Percentiles rank a stretch among this genome's conserved stretches.
phyloP scores from a whole-genome alignment of 2,888 invertebrate species.

The Drosophila stalkeri region DNA sequence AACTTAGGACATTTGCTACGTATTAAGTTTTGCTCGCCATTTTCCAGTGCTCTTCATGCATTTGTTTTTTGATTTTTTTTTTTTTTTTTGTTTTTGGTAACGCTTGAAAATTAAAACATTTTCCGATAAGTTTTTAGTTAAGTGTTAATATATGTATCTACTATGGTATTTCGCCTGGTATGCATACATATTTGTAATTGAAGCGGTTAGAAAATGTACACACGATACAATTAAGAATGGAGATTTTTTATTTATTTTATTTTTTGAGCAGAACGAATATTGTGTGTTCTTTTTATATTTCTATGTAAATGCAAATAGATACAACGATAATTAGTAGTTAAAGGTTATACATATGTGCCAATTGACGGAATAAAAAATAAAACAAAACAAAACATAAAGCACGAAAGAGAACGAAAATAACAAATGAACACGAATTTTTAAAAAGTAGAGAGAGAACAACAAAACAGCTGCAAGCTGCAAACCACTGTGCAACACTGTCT shows the following conservation, averaged over 20 bases:
- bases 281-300: constrained; percentile 36
- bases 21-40: constrained; percentile 63
- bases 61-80: constrained; percentile 54
- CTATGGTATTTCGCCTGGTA: constrained; percentile 62
- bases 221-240: constrained; percentile 62
- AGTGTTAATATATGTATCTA: constrained; percentile 46
- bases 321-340: constrained; percentile 74
- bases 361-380: constrained; percentile 66
- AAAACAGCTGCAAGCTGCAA: constrained; percentile 52
- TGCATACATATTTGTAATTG: constrained; percentile 56
- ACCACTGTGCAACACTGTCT: constrained; percentile 24
- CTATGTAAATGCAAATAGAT: constrained; percentile 71
- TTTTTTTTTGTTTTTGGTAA: constrained; percentile 38
- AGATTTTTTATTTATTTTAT: constrained; percentile 23
- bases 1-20: constrained; percentile 72
- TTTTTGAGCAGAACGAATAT: constrained; percentile 43
- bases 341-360: constrained; percentile 62
- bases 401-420: constrained; percentile 65
- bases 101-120: constrained; percentile 46
- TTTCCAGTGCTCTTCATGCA: constrained; percentile 82
- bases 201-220: constrained; percentile 74
- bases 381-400: constrained; percentile 63
- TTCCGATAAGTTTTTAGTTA: constrained; percentile 52
- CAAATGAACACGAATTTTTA: constrained; percentile 59
- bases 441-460: constrained; percentile 42